phyloP scores from a whole-genome alignment of 2,888 invertebrate genomes.

The Adela reaumurella region DNA sequence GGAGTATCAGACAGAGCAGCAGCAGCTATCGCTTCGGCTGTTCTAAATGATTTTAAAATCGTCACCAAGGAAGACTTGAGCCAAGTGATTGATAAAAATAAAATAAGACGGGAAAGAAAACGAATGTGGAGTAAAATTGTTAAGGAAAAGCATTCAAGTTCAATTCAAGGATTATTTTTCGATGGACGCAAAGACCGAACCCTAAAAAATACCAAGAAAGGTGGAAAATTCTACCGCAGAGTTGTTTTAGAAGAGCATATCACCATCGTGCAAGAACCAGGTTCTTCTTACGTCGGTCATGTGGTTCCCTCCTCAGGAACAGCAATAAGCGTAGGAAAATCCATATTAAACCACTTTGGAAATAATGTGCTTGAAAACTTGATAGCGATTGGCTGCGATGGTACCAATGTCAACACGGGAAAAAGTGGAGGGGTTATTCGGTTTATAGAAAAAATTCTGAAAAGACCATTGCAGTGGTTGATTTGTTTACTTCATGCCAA shows the following conservation, averaged over 20 bases:
- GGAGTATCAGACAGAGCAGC: slow-evolving; percentile 9
- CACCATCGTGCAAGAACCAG: slow-evolving; percentile 9
- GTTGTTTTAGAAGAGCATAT: slow-evolving; percentile 1
- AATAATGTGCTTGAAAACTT: too few species aligned
- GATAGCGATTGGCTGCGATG: too few species aligned
- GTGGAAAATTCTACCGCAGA: slow-evolving; percentile 1
- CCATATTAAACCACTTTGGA: neutral
- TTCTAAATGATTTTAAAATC: slow-evolving; percentile 5
- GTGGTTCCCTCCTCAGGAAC: slow-evolving; percentile 7
- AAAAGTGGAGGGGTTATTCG: too few species aligned
- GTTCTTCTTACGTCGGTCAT: slow-evolving; percentile 10
- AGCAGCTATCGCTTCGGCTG: slow-evolving; percentile 9
- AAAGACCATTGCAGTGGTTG: too few species aligned
- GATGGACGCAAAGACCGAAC: slow-evolving; percentile 7
- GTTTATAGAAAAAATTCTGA: too few species aligned
- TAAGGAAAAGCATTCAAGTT: neutral
- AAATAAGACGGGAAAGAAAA: slow-evolving; percentile 5
- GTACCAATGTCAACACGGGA: too few species aligned
- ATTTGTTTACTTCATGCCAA: too few species aligned
- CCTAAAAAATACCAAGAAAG: slow-evolving; percentile 3
- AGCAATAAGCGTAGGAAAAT: slow-evolving; percentile 4
- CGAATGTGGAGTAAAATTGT: slow-evolving; percentile 1
- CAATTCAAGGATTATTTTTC: slow-evolving; percentile 6
- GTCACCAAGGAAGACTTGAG: neutral
- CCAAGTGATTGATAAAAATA: slow-evolving; percentile 6